Evolutionary conservation across 2,113 vertebrate genomes (phyloP).

Genomic region (Balaenoptera acutorostrata): DNA sequence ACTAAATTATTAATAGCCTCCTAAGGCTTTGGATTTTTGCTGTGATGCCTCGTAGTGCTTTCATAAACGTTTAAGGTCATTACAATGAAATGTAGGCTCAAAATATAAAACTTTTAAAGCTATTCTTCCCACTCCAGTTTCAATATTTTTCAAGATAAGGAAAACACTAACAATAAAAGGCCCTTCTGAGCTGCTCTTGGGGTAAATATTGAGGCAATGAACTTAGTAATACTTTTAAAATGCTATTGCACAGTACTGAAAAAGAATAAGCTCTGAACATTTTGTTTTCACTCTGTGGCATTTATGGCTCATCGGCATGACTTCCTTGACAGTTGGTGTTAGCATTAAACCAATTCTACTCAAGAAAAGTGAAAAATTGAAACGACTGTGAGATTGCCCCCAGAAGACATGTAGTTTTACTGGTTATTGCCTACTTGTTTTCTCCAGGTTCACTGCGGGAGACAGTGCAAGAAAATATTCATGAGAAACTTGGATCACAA

Average conservation of each 20-base stretch:
- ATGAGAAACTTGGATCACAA: not conserved
- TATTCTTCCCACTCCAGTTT: not conserved
- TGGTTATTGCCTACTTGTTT: not conserved
- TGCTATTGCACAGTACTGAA: not conserved
- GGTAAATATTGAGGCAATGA: not conserved
- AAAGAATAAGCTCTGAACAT: not conserved
- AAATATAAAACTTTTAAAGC: slow-evolving; percentile 1
- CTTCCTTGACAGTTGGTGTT: not conserved
- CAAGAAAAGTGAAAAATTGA: slow-evolving; percentile 23
- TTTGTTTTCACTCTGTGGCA: not conserved
- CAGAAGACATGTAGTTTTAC: not conserved
- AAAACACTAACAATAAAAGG: not conserved
- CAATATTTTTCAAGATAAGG: slow-evolving; percentile 2
- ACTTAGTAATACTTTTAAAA: not conserved
- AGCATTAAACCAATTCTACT: not conserved
- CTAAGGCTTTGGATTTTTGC: slow-evolving; percentile 7
- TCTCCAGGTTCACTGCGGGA: not conserved
- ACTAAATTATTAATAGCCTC: slow-evolving; percentile 54
- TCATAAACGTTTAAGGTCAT: slow-evolving; percentile 23
- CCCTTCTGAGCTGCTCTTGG: not conserved
- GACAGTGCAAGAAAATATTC: not conserved
- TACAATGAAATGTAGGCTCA: slow-evolving; percentile 14
- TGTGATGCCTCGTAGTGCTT: not conserved
- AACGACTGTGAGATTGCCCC: not conserved
- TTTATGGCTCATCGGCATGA: not conserved